Base-by-base conservation (phyloP, 2,113 vertebrate species). In the Brachyhypopomus gauderio region DNA sequence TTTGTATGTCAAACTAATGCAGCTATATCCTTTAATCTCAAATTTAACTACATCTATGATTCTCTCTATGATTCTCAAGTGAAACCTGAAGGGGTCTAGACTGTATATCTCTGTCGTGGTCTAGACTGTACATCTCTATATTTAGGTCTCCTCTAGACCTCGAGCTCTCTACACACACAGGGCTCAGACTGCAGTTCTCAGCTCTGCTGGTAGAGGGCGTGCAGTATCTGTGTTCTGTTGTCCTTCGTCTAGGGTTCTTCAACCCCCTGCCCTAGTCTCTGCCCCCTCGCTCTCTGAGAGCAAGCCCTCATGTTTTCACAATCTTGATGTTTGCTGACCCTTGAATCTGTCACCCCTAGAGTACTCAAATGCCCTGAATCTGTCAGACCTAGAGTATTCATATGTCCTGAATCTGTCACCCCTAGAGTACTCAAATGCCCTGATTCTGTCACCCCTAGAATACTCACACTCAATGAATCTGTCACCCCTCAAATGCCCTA, bases 291-390 rank as follows among this genome's bases (percentile, higher is more conserved):
- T 72, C 3, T 11, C 81, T 64, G 86, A 60, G 83, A 80, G 81
- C 84, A 30, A 63, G 78, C 71, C 22, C 30, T 87, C 81, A 34
- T 3, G 16, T 69, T 75, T 30, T 74, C 69, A 59, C 72, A 17
- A n/a, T 64, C 27, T 79, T 59, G 72, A 69, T 70, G 60, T 34
- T 41, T 16, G 48, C 56, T 63, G 16, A 36, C 72, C 72, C 87
- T 72, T 30, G 58, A 48, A 83, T 85, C 82, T 81, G 79, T 91
- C 90, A 82, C 78, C 23, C 83, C 64, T 22, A 34, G 20, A n/a
- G 30, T 85, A 84, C 77, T 62, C 55, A 78, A 45, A 34, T 78
- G 52, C n/a, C 77, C 83, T 77, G 74, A 34, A 48, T 34, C 73
- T 25, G n/a, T 58, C 20, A 52, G 30, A 23, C n/a, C n/a, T n/a